Base-by-base conservation (phyloP, 2,797 vertebrate genomes). In the Betta splendens region DNA sequence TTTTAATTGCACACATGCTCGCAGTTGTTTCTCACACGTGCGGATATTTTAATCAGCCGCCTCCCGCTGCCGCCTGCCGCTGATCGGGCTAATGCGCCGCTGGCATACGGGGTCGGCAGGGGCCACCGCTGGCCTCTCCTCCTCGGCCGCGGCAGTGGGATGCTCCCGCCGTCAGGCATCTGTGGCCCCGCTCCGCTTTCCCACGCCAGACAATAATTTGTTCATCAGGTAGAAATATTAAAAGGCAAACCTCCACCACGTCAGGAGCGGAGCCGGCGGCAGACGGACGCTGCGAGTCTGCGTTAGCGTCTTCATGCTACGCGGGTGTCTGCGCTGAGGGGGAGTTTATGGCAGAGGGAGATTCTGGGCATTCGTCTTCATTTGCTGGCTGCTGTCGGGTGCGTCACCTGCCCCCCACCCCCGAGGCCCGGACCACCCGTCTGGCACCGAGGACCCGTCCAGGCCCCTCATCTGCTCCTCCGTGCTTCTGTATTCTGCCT, bases 301-400 rank as follows among this genome's bases (percentile, higher is more conserved):
- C 21, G 25, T 36, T 15, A 29, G 37, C 61, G 49, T 57, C 13
- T 47, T 23, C 0, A 2, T 39, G 46, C 35, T 32, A 16, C 37
- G 56, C 35, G 40, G 38, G 53, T 72, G 51, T 75, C 65, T 62
- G 36, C 62, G 57, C 20, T 37, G 32, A 58, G 20, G 47, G 79
- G 74, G 65, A 51, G 54, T 71, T 88, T 74, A n/a, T 83, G 79
- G 78, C 81, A 84, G 71, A 15, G 32, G 65, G 48, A 84, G 75
- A 89, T 87, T 75, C 84, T 72, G 66, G 69, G 66, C 75, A 89
- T 91, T 89, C 72, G 69, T 90, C 89, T 89, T 90, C 81, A 88
- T 91, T 89, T 89, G 73, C 33, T 49, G 64, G 58, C 57, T 59
- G 49, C 28, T 44, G 38, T 75, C 72, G 43, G 75, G 49, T 46